phyloP scores from a whole-genome alignment of 2,888 invertebrate species.

The Lasioglossum villosulum region DNA sequence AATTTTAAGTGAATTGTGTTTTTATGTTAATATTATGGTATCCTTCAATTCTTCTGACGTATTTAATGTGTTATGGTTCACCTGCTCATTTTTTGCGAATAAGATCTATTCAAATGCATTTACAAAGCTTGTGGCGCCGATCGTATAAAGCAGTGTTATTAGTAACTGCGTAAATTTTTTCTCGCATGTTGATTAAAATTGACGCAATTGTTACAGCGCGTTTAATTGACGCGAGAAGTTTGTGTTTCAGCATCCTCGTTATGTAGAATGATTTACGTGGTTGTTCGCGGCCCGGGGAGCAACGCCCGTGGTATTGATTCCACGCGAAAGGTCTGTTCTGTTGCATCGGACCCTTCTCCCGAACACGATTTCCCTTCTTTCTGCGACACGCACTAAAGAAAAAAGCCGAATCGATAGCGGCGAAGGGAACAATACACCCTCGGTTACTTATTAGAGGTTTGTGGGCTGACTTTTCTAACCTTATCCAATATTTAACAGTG shows the following conservation, averaged over 20 bases:
- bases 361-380: conserved; percentile 20
- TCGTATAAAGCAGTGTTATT: background rate
- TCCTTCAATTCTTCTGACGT: background rate
- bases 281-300: conserved; percentile 26
- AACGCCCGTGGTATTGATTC: conserved; percentile 66
- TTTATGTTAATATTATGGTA: background rate
- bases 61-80: background rate
- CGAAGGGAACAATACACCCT: background rate
- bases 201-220: too few relatives aligned
- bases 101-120: background rate
- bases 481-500: background rate
- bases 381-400: background rate
- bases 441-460: background rate
- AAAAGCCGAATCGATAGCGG: conserved; percentile 36
- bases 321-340: conserved; percentile 31
- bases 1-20: background rate
- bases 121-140: background rate
- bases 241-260: background rate
- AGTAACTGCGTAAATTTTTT: background rate
- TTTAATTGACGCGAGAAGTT: background rate
- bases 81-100: background rate
- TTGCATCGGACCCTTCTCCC: conserved; percentile 28
- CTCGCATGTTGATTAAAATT: background rate
- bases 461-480: background rate
- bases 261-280: background rate